A percentile compares a stretch with the other conserved stretches of the same genome.
Conservation (phyloP, 2,888 invertebrate genomes). For the Eumerus sabulonum region DNA sequence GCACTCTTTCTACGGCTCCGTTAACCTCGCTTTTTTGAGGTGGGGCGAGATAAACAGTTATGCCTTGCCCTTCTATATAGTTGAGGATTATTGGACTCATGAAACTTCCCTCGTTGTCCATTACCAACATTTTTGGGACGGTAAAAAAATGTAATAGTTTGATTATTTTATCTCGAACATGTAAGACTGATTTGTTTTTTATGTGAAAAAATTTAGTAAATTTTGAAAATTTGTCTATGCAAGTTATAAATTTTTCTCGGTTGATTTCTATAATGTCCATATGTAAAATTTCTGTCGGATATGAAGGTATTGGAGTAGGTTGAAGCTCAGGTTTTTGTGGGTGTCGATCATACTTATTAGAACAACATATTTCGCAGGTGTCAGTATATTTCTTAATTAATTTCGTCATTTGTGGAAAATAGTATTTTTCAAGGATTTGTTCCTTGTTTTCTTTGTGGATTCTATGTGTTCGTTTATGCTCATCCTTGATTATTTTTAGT, state of each 20-base stretch:
- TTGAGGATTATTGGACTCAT: conserved; percentile 53
- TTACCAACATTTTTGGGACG: conserved; percentile 54
- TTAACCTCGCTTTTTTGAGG: conserved; percentile 63
- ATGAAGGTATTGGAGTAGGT: conserved; percentile 15
- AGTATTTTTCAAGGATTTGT: conserved; percentile 22
- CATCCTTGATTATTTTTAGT: conserved; percentile 13
- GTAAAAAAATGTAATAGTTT: conserved; percentile 51
- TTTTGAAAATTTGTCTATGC: conserved; percentile 12
- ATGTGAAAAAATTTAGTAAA: conserved; percentile 23
- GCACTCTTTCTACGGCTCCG: conserved; percentile 52
- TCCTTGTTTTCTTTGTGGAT: conserved; percentile 21
- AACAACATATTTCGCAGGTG: conserved; percentile 19
- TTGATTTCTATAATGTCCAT: conserved; percentile 16
- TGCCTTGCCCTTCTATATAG: conserved; percentile 54
- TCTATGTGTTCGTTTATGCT: conserved; percentile 10
- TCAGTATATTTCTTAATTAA: conserved; percentile 17
- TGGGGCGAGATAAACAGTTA: conserved; percentile 48
- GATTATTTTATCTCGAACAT: conserved; percentile 54
- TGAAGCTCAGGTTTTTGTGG: conserved; percentile 19
- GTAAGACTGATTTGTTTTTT: conserved; percentile 41
- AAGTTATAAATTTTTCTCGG: conserved; percentile 21
- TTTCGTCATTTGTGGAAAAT: conserved; percentile 27
- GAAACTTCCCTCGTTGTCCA: conserved; percentile 59
- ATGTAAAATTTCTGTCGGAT: conserved; percentile 13
- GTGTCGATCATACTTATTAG: conserved; percentile 26